Base-by-base conservation (phyloP, 1,140 invertebrate genomes). In the Branchinecta lindahli region DNA sequence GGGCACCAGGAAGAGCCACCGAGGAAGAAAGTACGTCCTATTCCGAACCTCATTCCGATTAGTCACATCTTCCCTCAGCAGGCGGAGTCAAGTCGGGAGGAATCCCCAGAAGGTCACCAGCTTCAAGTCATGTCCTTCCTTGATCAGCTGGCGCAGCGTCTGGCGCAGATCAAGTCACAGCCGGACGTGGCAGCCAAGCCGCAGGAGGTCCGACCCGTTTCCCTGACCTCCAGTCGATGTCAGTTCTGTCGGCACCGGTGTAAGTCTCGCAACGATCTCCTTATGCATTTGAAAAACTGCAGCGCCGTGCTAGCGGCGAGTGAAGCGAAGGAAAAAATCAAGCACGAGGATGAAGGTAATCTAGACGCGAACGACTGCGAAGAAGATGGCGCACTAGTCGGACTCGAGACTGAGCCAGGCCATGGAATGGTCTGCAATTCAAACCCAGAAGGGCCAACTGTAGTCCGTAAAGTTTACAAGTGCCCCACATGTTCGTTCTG, bases 401-500 rank as follows among this genome's bases (percentile, higher is more conserved):
- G 81, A 8, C 77, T 82, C 66, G 81, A 82, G 72, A 82, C 81
- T 3, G 80, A 81, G 33, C 81, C 82, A 7, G 82, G 81, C 8
- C 80, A 81, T 69, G 82, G 81, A 46, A 79, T 81, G 71, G 80
- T 83, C 74, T 66, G 67, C 7, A 73, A 71, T 0, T 79, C 77
- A 77, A 78, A 75, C 76, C 9, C 20, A 75, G 75, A 77, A 80
- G 77, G 76, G 75, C 72, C 76, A 77, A 74, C 77, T 77, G 77
- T 77, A 77, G 75, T 77, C 78, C 75, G 84, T 74, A 85, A 85
- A 76, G 89, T 92, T 69, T 94, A 91, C 80, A 90, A 91, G 79
- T 94, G 91, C 79, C 90, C 91, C 3, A 88, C 91, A 78, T 94
- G 91, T 79, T 84, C 86, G 69, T 94, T 93, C 79, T 93, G 90